Evolutionary conservation across 2,888 invertebrate genomes (phyloP), one percentile per base, ranked within the genome.

Genomic region (Sycophila texana): DNA sequence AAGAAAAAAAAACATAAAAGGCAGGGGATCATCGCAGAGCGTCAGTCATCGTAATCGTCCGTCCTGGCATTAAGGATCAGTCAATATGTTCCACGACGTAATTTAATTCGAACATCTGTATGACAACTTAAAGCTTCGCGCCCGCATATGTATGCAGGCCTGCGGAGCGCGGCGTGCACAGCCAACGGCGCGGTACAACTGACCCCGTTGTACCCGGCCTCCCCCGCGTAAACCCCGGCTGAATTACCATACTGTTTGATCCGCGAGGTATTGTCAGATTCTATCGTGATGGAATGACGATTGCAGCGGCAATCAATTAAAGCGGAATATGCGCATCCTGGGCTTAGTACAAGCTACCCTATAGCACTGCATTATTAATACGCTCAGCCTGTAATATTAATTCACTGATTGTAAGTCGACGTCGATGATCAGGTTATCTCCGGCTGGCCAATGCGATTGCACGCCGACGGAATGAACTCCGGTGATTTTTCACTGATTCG

Each of bases 201-300:
- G 78, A 78, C 67, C 67, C 74, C 39, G 74, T 78, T 78, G 78
- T 74, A 74, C 74, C 68, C 73, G 61, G 18, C 65, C 22, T 51
- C 20, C 47, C 20, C 20, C 51, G 65, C 47, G 53, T 63, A 55
- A 18, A 49, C 63, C 63, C 66, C 70, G 55, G 70, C 57, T 79
- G 78, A 79, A 79, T 79, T 79, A 79, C 78, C 74, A 79, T 79
- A 57, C 78, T 55, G 78, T 74, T 72, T 66, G 66, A 77, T 66
- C 60, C 66, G 22, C 60, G 76, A 61, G 57, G 66, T 51, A 74
- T 74, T 79, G 78, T 68, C 78, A 74, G 55, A 74, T 68, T 63
- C 78, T 68, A 77, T 66, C 72, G 49, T 53, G 58, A 65, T 66
- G 66, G 74, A 70, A 63, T 74, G 74, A 74, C 49, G 70, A 77